Conservation (phyloP, 2,888 invertebrate genomes). For the Oligia fasciuncula region DNA sequence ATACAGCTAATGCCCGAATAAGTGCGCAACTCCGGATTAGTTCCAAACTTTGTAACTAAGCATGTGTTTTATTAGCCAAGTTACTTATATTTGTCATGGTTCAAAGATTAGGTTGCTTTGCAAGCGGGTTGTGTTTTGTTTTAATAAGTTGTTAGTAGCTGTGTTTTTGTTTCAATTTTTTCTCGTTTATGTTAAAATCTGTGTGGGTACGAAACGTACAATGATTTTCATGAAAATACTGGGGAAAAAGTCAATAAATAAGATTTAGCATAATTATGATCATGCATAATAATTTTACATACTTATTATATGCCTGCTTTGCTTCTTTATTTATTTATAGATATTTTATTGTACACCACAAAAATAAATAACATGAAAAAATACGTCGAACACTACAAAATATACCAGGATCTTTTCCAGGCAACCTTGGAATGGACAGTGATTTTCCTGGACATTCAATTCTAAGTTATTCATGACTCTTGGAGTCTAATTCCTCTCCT, state of each 20-base stretch:
- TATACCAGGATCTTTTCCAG: too few species aligned
- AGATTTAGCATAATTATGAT: neutral
- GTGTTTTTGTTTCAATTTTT: neutral
- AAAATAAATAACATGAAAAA: too few species aligned
- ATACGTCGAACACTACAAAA: too few species aligned
- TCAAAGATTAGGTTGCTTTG: slow-evolving; percentile 40
- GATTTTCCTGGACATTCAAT: too few species aligned
- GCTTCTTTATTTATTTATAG: neutral
- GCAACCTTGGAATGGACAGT: too few species aligned
- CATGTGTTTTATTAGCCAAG: slow-evolving; percentile 62
- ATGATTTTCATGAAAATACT: neutral
- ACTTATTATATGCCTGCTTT: neutral
- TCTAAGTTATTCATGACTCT: too few species aligned
- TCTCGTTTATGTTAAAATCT: neutral
- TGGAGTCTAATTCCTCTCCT: too few species aligned
- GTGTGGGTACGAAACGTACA: too few species aligned
- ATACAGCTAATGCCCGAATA: slow-evolving; percentile 60
- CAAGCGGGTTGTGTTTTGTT: slow-evolving; percentile 26
- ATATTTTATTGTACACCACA: too few species aligned
- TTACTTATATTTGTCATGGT: slow-evolving; percentile 55
- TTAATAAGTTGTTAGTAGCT: slow-evolving; percentile 6
- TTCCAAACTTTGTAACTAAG: slow-evolving; percentile 59
- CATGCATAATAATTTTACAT: neutral
- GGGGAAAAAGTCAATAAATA: neutral
- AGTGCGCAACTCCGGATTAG: slow-evolving; percentile 62